Evolutionary conservation across 2,797 vertebrate genomes (phyloP).

Genomic region (Vespertilio murinus): DNA sequence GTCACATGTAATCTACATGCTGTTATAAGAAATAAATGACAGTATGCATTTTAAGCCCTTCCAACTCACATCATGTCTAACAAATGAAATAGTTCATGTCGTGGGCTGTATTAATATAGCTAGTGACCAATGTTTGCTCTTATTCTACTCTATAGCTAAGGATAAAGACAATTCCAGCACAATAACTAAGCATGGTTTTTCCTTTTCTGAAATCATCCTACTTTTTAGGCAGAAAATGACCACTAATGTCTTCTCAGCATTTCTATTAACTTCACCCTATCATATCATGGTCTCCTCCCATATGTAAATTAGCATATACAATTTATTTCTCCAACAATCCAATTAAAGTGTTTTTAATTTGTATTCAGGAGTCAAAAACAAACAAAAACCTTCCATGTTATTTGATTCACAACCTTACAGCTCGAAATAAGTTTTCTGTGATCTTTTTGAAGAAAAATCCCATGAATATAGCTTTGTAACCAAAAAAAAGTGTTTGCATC

Average conservation of each 20-base stretch:
- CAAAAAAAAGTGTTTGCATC: neutral
- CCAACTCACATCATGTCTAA: neutral
- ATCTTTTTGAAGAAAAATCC: conserved; percentile 11
- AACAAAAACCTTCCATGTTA: neutral
- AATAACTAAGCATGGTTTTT: neutral
- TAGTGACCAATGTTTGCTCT: neutral
- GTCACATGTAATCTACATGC: neutral
- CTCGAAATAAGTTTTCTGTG: conserved; percentile 15
- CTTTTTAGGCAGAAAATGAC: conserved; percentile 4
- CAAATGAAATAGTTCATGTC: neutral
- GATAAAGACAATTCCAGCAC: neutral
- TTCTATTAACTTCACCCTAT: neutral
- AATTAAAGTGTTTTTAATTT: neutral
- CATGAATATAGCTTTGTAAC: neutral
- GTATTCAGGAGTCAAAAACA: neutral
- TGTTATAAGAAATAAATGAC: neutral
- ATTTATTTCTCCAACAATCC: neutral
- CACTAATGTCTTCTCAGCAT: neutral
- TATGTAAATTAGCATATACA: neutral
- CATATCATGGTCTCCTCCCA: neutral
- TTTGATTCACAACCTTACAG: neutral
- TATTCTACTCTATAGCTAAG: neutral
- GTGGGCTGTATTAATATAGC: neutral
- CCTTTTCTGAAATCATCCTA: neutral
- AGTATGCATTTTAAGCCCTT: neutral